phyloP scores from a whole-genome alignment of 2,888 invertebrate genomes.

The Homarus gammarus region DNA sequence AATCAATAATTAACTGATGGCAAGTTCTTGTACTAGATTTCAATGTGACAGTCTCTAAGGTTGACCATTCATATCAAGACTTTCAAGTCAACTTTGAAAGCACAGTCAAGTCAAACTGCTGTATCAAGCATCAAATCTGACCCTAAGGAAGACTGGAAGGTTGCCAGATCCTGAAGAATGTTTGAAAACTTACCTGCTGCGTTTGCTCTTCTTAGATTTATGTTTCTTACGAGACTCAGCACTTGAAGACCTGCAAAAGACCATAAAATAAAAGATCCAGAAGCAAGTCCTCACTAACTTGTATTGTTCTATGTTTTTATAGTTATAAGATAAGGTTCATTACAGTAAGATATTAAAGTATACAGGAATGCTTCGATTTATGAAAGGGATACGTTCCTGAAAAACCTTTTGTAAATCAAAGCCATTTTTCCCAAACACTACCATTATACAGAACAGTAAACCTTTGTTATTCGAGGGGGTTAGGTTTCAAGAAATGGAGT shows the following conservation, averaged over 20 bases:
- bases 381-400: no score
- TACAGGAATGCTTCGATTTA: no score
- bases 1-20: conserved; percentile 19
- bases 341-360: no score
- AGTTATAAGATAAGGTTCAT: no score
- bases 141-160: conserved; percentile 35
- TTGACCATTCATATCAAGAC: conserved; percentile 40
- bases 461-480: no score
- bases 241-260: conserved; percentile 66
- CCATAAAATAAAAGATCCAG: background rate
- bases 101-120: conserved; percentile 52
- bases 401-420: no score
- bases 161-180: conserved; percentile 17
- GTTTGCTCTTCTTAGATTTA: conserved; percentile 73
- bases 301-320: no score
- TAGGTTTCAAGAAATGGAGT: no score
- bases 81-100: conserved; percentile 52
- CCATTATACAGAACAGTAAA: no score
- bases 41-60: conserved; percentile 36
- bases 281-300: no score
- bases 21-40: conserved; percentile 26
- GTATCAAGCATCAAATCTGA: conserved; percentile 54
- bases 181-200: conserved; percentile 69
- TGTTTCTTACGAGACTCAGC: conserved; percentile 70
- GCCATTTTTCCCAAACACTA: no score